Base-by-base conservation (phyloP, 1,140 invertebrate species). In the Carcinoscorpius rotundicauda region DNA sequence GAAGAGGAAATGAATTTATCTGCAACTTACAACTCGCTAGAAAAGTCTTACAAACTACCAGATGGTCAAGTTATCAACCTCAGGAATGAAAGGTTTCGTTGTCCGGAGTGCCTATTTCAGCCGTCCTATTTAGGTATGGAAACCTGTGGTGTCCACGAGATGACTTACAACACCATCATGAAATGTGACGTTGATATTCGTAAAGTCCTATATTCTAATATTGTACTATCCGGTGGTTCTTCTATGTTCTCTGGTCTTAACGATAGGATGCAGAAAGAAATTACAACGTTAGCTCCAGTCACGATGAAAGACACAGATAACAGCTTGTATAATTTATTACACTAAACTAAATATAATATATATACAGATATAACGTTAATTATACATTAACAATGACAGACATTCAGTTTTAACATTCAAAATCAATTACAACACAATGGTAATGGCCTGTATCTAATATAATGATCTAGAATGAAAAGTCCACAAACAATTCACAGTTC, bases 11-110 rank as follows among this genome's bases (percentile, higher is more conserved):
- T 81, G 79, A 73, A 73, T 62, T 78, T 77, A n/a, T 76, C 77
- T 52, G 73, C 75, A 48, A 72, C 71, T 50, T 73, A 73, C 49
- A 73, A 73, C 11, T 76, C 75, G 11, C 64, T 77, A 5, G 76
- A 76, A 52, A 77, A 78, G 68, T 68, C 59, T 62, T 79, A 79
- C 67, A 74, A 79, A 67, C 68, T 78, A 49, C 78, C 74, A 66
- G 78, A 76, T 70, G 80, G 71, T 69, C 79, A 76, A 72, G 79
- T 81, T 65, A 81, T 82, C 74, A 81, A 78, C 71, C 70, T 70
- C 57, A 80, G 81, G 60, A 82, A 80, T 73, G 81, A 82, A 70
- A 75, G 81, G 61, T 81, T 81, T 78, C 74, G 80, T 67, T 82
- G 78, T 68, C 66, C 66, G 11, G 66, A 67, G 29, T 77, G 78